Conservation (phyloP, 2,888 invertebrate genomes). For the Rhodophaea formosa region DNA sequence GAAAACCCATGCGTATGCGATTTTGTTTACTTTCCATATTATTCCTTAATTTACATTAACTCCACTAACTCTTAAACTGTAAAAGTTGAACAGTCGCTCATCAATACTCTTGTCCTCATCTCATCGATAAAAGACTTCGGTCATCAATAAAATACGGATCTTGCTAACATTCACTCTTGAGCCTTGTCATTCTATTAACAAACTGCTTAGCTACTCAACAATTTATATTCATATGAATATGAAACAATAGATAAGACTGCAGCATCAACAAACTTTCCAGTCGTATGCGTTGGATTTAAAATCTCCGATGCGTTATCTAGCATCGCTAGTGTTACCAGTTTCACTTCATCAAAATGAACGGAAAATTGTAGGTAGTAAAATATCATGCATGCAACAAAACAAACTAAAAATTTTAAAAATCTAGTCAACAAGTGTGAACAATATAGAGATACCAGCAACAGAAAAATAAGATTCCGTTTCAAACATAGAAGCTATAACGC, state of each 20-base stretch:
- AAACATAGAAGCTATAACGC: too few species aligned
- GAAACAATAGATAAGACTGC: background rate
- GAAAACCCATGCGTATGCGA: background rate
- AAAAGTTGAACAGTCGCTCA: background rate
- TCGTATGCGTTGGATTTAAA: background rate
- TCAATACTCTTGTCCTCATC: too few species aligned
- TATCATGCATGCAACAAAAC: too few species aligned
- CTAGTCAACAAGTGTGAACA: too few species aligned
- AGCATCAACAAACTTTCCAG: background rate
- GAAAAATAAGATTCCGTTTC: too few species aligned
- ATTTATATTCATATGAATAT: background rate
- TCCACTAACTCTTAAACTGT: background rate
- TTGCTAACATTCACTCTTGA: background rate
- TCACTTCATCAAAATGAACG: too few species aligned
- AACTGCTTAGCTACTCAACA: background rate
- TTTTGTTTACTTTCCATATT: background rate
- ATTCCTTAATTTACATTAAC: background rate
- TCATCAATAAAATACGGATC: too few species aligned
- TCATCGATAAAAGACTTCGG: too few species aligned
- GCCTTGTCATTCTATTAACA: background rate
- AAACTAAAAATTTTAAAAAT: too few species aligned
- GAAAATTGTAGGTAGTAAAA: too few species aligned
- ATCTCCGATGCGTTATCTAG: background rate
- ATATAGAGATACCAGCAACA: too few species aligned
- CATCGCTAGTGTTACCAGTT: too few species aligned